Percentiles rank a stretch among this genome's conserved stretches.
Conservation (phyloP, 1,140 invertebrate genomes). For the Thaumetopoea pityocampa region DNA sequence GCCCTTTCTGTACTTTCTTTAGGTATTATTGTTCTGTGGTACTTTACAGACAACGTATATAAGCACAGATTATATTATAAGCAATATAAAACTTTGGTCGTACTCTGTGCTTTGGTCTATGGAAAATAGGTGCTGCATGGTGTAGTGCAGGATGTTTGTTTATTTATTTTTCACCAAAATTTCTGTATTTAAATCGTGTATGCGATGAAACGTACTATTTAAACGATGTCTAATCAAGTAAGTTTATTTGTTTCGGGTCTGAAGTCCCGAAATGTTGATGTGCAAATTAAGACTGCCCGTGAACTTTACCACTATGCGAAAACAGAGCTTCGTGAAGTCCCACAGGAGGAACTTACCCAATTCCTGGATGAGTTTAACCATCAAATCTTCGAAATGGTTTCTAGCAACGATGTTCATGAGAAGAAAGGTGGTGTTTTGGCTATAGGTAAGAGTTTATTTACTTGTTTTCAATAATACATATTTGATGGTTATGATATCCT, state of each 20-base stretch:
- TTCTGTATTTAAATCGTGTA: conserved; percentile 10
- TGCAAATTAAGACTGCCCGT: conserved; percentile 88
- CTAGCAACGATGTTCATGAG: conserved; percentile 93
- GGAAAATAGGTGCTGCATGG: no score
- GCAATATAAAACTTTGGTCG: no score
- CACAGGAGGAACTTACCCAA: conserved; percentile 91
- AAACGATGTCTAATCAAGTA: conserved; percentile 75
- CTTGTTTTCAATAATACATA: conserved; percentile 3
- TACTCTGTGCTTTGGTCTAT: no score
- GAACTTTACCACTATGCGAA: conserved; percentile 94
- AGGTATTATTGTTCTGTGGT: no score
- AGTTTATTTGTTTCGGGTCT: conserved; percentile 90
- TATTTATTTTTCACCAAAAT: conserved; percentile 27
- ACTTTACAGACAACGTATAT: no score
- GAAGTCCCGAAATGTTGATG: conserved; percentile 92
- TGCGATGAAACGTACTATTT: conserved; percentile 14
- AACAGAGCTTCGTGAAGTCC: conserved; percentile 93
- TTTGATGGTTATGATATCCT: conserved; percentile 11
- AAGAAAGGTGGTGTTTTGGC: conserved; percentile 97
- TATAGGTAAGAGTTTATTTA: conserved; percentile 82
- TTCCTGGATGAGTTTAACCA: conserved; percentile 98
- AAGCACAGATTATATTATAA: no score
- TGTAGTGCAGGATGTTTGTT: conserved; percentile 25
- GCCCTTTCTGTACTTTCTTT: no score
- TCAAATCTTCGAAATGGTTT: conserved; percentile 97